These are phyloP conservation scores for Meta bourneti DNA, from an alignment of 2,888 invertebrate genomes.

Conservation along the genomic window DNA sequence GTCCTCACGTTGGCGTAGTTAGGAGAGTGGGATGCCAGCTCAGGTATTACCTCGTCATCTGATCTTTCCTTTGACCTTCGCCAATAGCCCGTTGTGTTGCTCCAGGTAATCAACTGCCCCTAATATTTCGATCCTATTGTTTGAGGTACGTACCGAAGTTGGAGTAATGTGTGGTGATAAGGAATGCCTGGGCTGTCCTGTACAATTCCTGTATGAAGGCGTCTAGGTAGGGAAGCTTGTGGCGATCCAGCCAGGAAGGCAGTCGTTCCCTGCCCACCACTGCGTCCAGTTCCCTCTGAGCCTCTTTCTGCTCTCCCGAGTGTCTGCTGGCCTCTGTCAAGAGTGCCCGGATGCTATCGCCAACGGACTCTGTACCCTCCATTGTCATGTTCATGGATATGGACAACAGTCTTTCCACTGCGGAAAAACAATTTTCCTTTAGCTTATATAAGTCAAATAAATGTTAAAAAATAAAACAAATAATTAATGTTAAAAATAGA, in stretches of 20 bases:
- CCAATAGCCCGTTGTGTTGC: neutral
- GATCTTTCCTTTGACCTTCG: neutral
- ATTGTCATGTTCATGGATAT: conserved; percentile 65
- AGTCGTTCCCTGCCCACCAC: conserved; percentile 44
- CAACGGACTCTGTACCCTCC: conserved; percentile 62
- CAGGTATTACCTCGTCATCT: too few species aligned
- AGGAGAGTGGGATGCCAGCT: too few species aligned
- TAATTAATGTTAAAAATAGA: neutral
- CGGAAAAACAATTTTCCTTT: neutral
- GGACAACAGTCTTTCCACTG: conserved; percentile 45
- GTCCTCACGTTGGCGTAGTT: too few species aligned
- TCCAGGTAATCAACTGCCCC: neutral
- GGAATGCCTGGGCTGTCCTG: conserved; percentile 37
- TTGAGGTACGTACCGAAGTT: conserved; percentile 50
- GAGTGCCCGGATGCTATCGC: conserved; percentile 23
- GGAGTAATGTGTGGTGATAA: conserved; percentile 51
- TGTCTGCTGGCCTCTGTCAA: conserved; percentile 21
- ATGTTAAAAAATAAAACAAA: too few species aligned
- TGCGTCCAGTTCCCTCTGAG: conserved; percentile 55
- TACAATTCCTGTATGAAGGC: conserved; percentile 73
- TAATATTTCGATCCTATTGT: neutral
- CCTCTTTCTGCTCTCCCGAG: conserved; percentile 42
- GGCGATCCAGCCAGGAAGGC: conserved; percentile 58
- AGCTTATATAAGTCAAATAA: too few species aligned
- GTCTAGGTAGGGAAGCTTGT: conserved; percentile 71